Evolutionary conservation across 2,797 vertebrate genomes (phyloP).

Genomic region (Hypotaenidia philippensis): DNA sequence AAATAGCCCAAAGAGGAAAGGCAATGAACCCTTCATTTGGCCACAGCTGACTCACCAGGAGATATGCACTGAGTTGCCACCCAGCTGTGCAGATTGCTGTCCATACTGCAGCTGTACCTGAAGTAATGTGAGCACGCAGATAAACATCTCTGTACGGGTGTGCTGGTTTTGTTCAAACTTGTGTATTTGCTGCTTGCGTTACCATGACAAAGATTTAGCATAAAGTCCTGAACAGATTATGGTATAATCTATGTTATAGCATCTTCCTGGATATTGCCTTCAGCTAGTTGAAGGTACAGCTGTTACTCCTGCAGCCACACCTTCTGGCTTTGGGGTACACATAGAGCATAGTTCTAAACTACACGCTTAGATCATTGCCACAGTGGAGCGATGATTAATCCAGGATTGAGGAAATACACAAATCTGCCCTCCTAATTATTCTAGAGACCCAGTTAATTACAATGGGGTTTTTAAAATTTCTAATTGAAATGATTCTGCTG

Average conservation of each 20-base stretch:
- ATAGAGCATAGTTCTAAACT: not conserved
- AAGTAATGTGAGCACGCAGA: not conserved
- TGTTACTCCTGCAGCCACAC: not conserved
- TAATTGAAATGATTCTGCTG: conserved; percentile 50
- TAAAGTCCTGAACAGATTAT: not conserved
- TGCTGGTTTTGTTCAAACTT: not conserved
- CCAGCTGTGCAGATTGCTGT: not conserved
- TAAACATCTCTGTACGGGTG: not conserved
- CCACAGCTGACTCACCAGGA: not conserved
- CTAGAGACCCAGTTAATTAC: conserved; percentile 43
- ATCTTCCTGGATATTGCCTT: not conserved
- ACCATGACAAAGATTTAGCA: not conserved
- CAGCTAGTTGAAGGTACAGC: not conserved
- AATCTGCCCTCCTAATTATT: conserved; percentile 38
- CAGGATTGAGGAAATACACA: conserved; percentile 10
- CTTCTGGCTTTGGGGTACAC: conserved; percentile 51
- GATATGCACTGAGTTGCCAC: not conserved
- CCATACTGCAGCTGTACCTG: not conserved
- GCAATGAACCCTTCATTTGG: not conserved
- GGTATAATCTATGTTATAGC: not conserved
- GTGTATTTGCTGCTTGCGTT: not conserved
- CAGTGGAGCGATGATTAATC: conserved; percentile 27
- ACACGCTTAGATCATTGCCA: not conserved
- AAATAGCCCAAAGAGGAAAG: not conserved
- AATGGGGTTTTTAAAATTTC: not conserved